phyloP scores from a whole-genome alignment of 2,888 invertebrate genomes.

The Pammene fasciana region DNA sequence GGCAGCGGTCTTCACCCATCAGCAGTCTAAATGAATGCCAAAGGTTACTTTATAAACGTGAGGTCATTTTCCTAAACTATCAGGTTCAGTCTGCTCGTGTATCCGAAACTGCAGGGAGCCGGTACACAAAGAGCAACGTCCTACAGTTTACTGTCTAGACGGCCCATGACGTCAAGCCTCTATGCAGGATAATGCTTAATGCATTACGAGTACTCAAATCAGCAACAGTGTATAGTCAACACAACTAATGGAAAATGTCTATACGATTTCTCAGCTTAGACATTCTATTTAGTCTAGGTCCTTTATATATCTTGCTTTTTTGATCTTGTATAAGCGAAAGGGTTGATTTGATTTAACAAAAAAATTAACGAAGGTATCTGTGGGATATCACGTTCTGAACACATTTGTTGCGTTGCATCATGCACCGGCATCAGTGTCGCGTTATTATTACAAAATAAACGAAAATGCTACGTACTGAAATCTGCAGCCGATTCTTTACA shows the following conservation, averaged over 20 bases:
- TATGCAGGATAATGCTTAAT: conserved; percentile 31
- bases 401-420: too few species aligned
- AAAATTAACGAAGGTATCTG: too few species aligned
- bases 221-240: neutral
- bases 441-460: too few species aligned
- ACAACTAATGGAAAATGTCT: conserved; percentile 11
- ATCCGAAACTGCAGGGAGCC: conserved; percentile 13
- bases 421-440: too few species aligned
- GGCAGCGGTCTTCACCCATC: too few species aligned
- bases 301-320: neutral
- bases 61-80: neutral
- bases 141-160: conserved; percentile 35
- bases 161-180: conserved; percentile 37
- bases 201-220: conserved; percentile 25
- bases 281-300: neutral
- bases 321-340: neutral
- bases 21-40: too few species aligned
- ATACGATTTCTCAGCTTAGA: neutral
- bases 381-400: too few species aligned
- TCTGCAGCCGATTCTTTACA: too few species aligned
- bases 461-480: too few species aligned
- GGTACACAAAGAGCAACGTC: conserved; percentile 35
- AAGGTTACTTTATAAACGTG: neutral
- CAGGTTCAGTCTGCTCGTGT: conserved; percentile 2
- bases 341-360: too few species aligned